These are phyloP conservation scores for Lissonota sp. DNA, from an alignment of 2,888 invertebrate genomes.

Conservation along the genomic window DNA sequence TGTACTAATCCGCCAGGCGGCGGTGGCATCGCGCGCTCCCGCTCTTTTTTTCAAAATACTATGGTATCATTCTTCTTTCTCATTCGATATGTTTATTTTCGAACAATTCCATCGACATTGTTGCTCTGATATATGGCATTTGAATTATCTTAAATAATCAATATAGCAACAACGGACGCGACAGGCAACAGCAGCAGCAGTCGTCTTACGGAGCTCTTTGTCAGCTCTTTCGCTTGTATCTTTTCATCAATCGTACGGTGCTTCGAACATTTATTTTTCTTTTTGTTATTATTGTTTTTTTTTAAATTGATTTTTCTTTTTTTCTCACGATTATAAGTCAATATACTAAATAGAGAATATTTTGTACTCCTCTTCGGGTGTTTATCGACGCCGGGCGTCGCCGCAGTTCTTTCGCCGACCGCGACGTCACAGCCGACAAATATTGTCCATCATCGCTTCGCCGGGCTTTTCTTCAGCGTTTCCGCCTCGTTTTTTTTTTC, in stretches of 20 bases:
- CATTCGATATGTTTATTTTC: constrained; percentile 12
- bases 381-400: constrained; percentile 79
- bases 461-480: constrained; percentile 58
- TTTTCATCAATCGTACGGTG: constrained; percentile 60
- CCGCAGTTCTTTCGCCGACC: constrained; percentile 84
- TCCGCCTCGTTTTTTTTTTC: constrained; percentile 65
- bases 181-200: constrained; percentile 66
- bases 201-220: constrained; percentile 48
- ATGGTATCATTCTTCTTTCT: constrained; percentile 12
- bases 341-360: constrained; percentile 58
- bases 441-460: constrained; percentile 78
- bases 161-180: constrained; percentile 52
- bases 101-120: constrained; percentile 28
- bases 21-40: constrained; percentile 29
- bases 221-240: constrained; percentile 50
- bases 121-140: constrained; percentile 23
- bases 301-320: constrained; percentile 13
- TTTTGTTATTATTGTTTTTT: constrained; percentile 11
- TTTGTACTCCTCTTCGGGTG: constrained; percentile 65
- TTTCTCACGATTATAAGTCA: constrained; percentile 31
- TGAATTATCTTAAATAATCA: constrained; percentile 16
- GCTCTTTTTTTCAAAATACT: constrained; percentile 14
- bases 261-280: constrained; percentile 52
- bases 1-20: constrained; percentile 55
- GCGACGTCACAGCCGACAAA: constrained; percentile 82